Percentiles rank a stretch among this genome's conserved stretches.
phyloP scores from a whole-genome alignment of 92 coral and sea anemone genomes.

The Pocillopora meandrina region DNA sequence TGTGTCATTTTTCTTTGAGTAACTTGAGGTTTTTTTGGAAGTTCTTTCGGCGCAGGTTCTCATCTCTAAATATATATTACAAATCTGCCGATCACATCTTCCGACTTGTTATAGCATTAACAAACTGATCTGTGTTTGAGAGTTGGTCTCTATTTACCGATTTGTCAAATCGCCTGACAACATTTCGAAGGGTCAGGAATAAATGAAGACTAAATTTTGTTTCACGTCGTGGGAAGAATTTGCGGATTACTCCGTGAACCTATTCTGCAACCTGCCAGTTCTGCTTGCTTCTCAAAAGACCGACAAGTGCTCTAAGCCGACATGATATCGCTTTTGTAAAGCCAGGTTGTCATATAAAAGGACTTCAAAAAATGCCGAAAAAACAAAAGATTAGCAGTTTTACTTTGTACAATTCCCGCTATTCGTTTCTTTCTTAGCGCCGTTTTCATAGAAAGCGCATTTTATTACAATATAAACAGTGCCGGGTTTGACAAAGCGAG shows the following conservation, averaged over 20 bases:
- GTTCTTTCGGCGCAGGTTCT: conserved; percentile 55
- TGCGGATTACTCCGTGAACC: conserved; percentile 49
- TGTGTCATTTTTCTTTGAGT: background rate
- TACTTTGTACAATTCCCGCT: conserved; percentile 37
- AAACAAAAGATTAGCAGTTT: conserved; percentile 45
- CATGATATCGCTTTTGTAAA: conserved; percentile 36
- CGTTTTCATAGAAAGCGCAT: conserved; percentile 22
- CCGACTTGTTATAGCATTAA: conserved; percentile 63
- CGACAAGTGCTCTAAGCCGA: conserved; percentile 43
- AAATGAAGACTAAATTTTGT: conserved; percentile 76
- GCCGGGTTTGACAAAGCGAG: background rate
- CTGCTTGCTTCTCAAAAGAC: conserved; percentile 41
- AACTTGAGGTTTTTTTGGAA: conserved; percentile 41
- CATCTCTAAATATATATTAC: conserved; percentile 73
- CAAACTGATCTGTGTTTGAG: conserved; percentile 58
- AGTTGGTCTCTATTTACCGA: conserved; percentile 56
- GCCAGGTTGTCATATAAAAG: conserved; percentile 41
- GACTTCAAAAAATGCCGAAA: conserved; percentile 53
- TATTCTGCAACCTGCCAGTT: conserved; percentile 39
- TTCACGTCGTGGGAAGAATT: conserved; percentile 71
- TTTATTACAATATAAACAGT: conserved; percentile 18
- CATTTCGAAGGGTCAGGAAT: conserved; percentile 59
- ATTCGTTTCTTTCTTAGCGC: background rate
- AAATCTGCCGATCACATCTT: conserved; percentile 61
- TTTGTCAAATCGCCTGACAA: conserved; percentile 76